These are phyloP conservation scores for Nannospalax galili DNA, from an alignment of 2,113 vertebrate genomes.

Conservation along the genomic window DNA sequence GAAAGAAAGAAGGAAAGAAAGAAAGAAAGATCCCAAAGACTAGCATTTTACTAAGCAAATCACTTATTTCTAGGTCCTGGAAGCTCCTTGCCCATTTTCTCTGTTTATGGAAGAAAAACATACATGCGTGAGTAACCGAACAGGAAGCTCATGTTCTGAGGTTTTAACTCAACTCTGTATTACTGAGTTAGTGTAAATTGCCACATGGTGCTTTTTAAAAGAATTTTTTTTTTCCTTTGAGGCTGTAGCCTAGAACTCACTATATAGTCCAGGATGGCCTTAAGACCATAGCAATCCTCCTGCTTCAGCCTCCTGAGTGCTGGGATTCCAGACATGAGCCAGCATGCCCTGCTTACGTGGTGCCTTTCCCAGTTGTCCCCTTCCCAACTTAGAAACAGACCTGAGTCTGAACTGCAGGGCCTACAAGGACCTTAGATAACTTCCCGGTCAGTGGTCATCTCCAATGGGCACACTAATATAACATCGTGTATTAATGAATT, in stretches of 20 bases:
- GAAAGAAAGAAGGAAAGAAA: too few relatives aligned
- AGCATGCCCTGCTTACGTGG: neutral
- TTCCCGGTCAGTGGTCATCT: neutral
- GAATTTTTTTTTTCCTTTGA: neutral
- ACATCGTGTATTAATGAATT: neutral
- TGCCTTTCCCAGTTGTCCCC: neutral
- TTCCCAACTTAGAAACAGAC: neutral
- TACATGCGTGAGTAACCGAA: neutral
- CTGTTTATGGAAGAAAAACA: neutral
- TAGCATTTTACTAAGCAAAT: constrained; percentile 10
- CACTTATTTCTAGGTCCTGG: neutral
- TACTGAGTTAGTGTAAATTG: neutral
- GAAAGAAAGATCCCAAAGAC: constrained; percentile 6
- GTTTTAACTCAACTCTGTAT: neutral
- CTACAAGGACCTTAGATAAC: neutral
- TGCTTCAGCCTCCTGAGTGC: neutral
- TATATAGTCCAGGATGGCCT: neutral
- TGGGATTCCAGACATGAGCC: neutral
- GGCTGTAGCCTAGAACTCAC: neutral
- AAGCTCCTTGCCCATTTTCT: neutral
- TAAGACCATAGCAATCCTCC: neutral
- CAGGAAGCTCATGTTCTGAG: neutral
- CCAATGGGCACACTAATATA: neutral
- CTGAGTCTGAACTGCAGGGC: neutral
- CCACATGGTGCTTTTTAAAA: neutral